phyloP scores from a whole-genome alignment of 2,888 invertebrate species.

The Labia minor region DNA sequence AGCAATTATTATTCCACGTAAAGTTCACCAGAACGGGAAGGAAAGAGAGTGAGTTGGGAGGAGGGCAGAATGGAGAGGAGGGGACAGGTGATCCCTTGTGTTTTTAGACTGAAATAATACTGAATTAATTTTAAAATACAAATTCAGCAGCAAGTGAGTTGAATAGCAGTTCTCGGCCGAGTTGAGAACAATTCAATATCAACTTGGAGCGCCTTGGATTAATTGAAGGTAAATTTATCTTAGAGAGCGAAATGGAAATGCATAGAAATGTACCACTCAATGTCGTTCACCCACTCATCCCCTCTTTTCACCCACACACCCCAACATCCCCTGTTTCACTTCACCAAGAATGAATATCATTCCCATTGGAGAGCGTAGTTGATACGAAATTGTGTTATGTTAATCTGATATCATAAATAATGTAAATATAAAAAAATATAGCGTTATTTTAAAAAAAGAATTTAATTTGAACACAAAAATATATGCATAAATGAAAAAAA shows the following conservation, averaged over 20 bases:
- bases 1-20: not conserved
- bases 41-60: too few relatives aligned
- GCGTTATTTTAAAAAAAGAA: not conserved
- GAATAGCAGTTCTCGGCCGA: not conserved
- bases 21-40: not conserved
- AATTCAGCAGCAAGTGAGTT: too few relatives aligned
- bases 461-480: not conserved
- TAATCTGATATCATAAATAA: not conserved
- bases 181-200: not conserved
- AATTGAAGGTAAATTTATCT: slow-evolving; percentile 13
- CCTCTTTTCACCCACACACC: too few relatives aligned
- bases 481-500: not conserved
- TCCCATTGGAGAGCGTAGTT: too few relatives aligned
- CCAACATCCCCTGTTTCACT: too few relatives aligned
- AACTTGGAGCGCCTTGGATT: not conserved
- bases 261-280: not conserved
- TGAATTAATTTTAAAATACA: not conserved
- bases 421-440: not conserved
- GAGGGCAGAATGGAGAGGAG: too few relatives aligned
- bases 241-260: not conserved
- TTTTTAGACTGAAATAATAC: not conserved
- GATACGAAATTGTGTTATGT: not conserved
- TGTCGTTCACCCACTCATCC: too few relatives aligned
- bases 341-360: too few relatives aligned
- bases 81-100: not conserved